phyloP scores from a whole-genome alignment of 2,113 vertebrate species.

The Hippocampus guttulatus region DNA sequence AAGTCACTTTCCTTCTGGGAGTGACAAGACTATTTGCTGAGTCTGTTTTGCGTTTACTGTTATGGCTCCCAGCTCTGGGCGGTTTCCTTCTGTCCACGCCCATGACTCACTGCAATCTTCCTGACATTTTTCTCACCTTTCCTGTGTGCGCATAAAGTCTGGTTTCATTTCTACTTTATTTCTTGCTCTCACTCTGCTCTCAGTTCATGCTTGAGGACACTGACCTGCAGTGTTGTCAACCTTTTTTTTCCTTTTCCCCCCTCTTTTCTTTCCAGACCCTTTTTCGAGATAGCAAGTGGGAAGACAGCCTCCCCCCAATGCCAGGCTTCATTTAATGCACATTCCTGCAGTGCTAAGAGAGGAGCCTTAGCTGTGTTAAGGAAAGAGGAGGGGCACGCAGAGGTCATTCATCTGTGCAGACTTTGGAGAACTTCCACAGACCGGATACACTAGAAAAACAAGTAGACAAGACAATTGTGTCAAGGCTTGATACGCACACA shows the following conservation, averaged over 20 bases:
- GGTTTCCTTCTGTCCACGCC: conserved; percentile 38
- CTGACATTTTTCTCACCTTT: conserved; percentile 64
- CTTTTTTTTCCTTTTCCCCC: background rate
- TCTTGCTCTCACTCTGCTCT: background rate
- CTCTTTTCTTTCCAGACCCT: conserved; percentile 48
- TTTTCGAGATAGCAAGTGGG: conserved; percentile 50
- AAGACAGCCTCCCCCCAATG: conserved; percentile 39
- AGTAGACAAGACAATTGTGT: conserved; percentile 2
- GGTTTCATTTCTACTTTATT: background rate
- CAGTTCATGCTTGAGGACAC: background rate
- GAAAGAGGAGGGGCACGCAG: conserved; percentile 21
- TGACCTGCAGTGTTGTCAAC: background rate
- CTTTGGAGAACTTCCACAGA: conserved; percentile 7
- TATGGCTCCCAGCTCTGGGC: background rate
- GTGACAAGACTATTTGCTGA: conserved; percentile 25
- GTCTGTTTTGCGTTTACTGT: conserved; percentile 33
- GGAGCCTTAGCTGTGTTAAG: conserved; percentile 35
- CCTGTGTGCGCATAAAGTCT: conserved; percentile 28
- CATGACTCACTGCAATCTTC: conserved; percentile 45
- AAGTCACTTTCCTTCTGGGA: conserved; percentile 12
- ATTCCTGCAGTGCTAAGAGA: conserved; percentile 62
- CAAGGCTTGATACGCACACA: background rate
- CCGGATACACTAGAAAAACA: conserved; percentile 12
- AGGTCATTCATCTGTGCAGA: conserved; percentile 23
- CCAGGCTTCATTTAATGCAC: conserved; percentile 39